phyloP scores from a whole-genome alignment of 2,888 invertebrate species.

The Cephus runcator region DNA sequence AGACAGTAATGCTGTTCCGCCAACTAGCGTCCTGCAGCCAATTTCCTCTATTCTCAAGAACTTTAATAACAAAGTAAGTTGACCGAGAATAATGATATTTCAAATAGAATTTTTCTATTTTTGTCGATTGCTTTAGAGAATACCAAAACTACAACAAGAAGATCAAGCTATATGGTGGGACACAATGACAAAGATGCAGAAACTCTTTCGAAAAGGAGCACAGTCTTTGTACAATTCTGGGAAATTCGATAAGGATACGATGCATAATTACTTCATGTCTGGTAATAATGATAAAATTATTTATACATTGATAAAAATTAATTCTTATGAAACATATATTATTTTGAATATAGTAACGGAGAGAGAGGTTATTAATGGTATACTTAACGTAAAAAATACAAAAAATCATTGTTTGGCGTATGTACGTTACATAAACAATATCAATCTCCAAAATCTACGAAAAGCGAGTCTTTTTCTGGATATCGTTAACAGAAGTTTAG shows the following conservation, averaged over 20 bases:
- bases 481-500: slow-evolving; percentile 90
- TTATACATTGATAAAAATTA: background rate
- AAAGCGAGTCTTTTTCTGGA: slow-evolving; percentile 96
- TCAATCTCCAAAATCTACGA: slow-evolving; percentile 93
- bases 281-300: slow-evolving; percentile 68
- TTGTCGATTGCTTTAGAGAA: slow-evolving; percentile 71
- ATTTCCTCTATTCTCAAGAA: slow-evolving; percentile 97
- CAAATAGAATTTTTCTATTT: background rate
- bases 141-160: slow-evolving; percentile 94
- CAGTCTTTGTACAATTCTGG: slow-evolving; percentile 84
- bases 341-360: slow-evolving; percentile 83
- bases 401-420: slow-evolving; percentile 96
- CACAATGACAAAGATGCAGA: slow-evolving; percentile 94
- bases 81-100: background rate
- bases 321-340: slow-evolving; percentile 1
- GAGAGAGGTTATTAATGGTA: slow-evolving; percentile 95
- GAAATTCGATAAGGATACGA: slow-evolving; percentile 89
- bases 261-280: slow-evolving; percentile 99
- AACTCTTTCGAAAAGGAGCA: slow-evolving; percentile 91
- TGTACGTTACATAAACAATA: slow-evolving; percentile 95
- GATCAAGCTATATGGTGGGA: slow-evolving; percentile 99
- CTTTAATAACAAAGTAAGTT: slow-evolving; percentile 92
- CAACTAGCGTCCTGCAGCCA: slow-evolving; percentile 93
- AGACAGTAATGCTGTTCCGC: slow-evolving; percentile 95
- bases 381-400: slow-evolving; percentile 92